Evolutionary conservation across 2,888 invertebrate genomes (phyloP), one percentile per base, ranked within the genome.

Genomic region (Girardia tigrina): DNA sequence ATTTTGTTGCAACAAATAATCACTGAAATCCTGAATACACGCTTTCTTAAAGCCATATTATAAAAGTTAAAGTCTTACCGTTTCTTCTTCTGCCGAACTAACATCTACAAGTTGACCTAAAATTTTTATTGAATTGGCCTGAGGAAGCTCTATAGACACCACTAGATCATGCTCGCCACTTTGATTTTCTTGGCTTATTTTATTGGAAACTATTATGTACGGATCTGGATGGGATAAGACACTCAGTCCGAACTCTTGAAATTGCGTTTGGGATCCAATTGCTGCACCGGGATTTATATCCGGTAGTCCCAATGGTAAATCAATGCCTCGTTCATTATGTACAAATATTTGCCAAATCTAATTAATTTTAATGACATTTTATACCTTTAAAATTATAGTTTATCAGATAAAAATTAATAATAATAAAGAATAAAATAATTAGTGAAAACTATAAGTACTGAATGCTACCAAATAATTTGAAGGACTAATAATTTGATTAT

Each of bases 1-100:
- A n/a, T 56, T 56, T 69, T 74, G 74, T 56, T 74, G 74, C n/a
- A 74, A 28, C 8, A 74, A 26, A 42, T 42, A 74, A 42, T 74
- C 74, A 26, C 56, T 56, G n/a, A 20, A 56, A 56, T 56, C 56
- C 56, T 56, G n/a, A 56, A 56, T 36, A 12, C 8, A 36, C 16
- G 16, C 12, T 36, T 36, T 12, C 16, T 36, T 36, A 36, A 12
- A 36, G 36, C 16, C 8, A 36, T 12, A 36, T 36, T 36, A 12
- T 36, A 36, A 36, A 36, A n/a, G 16, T 36, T 12, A 36, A 12
- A 12, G 8, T 36, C 23, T 56, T 56, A 56, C 56, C 4, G 56
- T 56, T 56, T 56, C 56, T 56, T 56, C 56, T 56, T 56, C 56
- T 20, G 56, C n/a, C 2, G 56, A 56, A 56, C 56, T 56, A n/a